These are phyloP conservation scores for Chromobotia macracanthus DNA, from an alignment of 2,797 vertebrate genomes.

Conservation along the genomic window DNA sequence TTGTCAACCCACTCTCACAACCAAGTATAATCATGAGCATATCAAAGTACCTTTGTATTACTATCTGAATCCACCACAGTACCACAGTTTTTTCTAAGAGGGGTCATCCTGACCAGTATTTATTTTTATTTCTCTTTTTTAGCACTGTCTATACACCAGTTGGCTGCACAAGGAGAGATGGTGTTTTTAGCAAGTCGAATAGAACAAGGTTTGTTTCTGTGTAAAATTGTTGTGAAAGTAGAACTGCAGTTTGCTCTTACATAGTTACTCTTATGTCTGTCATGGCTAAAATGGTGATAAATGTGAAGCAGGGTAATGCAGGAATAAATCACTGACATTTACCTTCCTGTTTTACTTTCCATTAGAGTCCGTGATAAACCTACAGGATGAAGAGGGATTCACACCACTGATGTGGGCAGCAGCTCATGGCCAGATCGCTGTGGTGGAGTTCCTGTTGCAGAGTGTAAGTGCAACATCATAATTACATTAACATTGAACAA, in stretches of 20 bases:
- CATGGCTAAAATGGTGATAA: not conserved
- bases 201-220: slow-evolving; percentile 87
- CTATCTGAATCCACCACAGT: too few species aligned
- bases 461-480: slow-evolving; percentile 78
- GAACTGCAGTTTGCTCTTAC: not conserved
- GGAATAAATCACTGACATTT: not conserved
- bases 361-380: slow-evolving; percentile 94
- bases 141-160: slow-evolving; percentile 96
- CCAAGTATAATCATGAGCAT: too few species aligned
- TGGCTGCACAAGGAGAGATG: slow-evolving; percentile 98
- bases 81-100: too few species aligned
- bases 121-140: slow-evolving; percentile 33
- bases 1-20: not conserved
- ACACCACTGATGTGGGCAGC: slow-evolving; percentile 99
- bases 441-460: slow-evolving; percentile 97
- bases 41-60: too few species aligned
- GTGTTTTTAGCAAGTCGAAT: slow-evolving; percentile 93
- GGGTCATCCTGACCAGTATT: too few species aligned
- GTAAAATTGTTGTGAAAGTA: not conserved
- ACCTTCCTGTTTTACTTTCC: slow-evolving; percentile 26
- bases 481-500: not conserved
- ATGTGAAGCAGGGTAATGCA: not conserved
- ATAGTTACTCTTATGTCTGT: not conserved
- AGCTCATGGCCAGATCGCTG: slow-evolving; percentile 96
- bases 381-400: slow-evolving; percentile 97